A percentile compares a stretch with the other conserved stretches of the same genome.
These are phyloP conservation scores for Meteorus sp. DNA, from an alignment of 1,140 invertebrate species.

Conservation along the genomic window DNA sequence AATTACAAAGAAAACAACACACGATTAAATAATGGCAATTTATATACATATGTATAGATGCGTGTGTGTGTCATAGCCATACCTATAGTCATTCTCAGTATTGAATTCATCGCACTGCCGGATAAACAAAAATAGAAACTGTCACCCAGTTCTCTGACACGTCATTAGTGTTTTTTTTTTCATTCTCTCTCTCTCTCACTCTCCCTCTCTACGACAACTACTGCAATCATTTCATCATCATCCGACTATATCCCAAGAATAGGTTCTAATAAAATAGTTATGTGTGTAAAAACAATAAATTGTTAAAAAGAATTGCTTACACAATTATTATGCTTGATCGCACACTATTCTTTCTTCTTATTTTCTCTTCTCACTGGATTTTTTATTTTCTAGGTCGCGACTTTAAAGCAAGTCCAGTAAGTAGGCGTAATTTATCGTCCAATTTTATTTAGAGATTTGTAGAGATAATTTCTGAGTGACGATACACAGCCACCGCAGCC, in stretches of 20 bases:
- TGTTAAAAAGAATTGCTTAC: no score
- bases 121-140: constrained; percentile 24
- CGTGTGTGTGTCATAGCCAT: no score
- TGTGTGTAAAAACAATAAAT: background rate
- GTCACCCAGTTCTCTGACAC: constrained; percentile 22
- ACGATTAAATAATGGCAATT: no score
- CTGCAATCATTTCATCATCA: no score
- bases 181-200: background rate
- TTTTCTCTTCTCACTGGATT: no score
- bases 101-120: background rate
- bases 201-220: background rate
- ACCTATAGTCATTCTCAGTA: background rate
- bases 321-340: no score
- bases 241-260: no score
- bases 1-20: no score
- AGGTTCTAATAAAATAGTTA: background rate
- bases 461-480: no score
- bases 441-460: background rate
- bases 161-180: background rate
- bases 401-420: background rate
- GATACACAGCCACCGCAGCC: no score
- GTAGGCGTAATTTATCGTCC: background rate
- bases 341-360: no score
- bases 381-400: background rate
- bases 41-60: no score